Base-by-base conservation (phyloP, 2,888 invertebrate genomes). In the Watsonalla cultraria region DNA sequence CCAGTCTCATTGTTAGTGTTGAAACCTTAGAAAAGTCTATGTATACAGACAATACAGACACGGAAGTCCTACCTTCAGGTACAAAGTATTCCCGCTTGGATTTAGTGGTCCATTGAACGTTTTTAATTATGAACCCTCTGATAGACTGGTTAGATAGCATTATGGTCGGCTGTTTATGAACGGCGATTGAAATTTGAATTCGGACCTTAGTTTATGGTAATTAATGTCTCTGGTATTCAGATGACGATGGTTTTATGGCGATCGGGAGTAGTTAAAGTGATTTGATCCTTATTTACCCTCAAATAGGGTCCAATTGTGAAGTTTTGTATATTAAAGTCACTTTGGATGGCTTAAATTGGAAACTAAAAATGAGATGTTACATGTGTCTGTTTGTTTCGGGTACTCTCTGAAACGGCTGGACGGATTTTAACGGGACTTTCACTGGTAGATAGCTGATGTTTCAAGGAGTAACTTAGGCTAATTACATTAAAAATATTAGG, bases 71-170 rank as follows among this genome's bases (percentile, higher is more conserved):
- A 58, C 58, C 59, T 58, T 58, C 11, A 11, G 8, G 42, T 42
- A 81, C 80, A 80, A 78, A 78, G 74, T 65, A 14, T 35, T 59
- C 55, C 52, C 57, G 39, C 56, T 9, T 39, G 52, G 57, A 80
- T 84, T 84, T 82, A 83, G 71, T 78, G 72, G 66, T 59, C 81
- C 73, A 84, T 84, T 84, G 69, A 84, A 64, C 58, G 56, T 73
- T 81, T 78, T 82, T 84, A 84, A 82, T 83, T 82, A 81, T 82
- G 78, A 76, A 72, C 73, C 70, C 59, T 51, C 61, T 60, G 81
- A 81, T 82, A 77, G 74, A 77, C 72, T 63, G 69, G 60, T 15
- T 46, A 63, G 79, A 80, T 80, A 76, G 70, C 67, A 70, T 72
- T 76, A 72, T 70, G 64, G 64, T 45, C 53, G 55, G 9, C 49